These are phyloP conservation scores for Argyra leucocephala DNA, from an alignment of 2,888 invertebrate genomes.

Conservation along the genomic window DNA sequence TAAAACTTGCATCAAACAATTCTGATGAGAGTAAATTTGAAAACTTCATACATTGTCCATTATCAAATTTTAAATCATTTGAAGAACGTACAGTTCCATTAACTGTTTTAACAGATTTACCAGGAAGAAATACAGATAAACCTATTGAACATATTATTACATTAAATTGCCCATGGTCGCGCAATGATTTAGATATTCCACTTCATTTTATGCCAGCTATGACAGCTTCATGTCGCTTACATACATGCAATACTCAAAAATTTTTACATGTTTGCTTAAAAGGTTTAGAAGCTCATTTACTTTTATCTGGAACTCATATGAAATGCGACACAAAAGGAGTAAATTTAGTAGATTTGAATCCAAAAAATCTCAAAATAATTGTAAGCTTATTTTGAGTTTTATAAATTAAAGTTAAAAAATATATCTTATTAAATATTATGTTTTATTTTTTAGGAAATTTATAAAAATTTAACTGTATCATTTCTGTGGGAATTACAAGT, in stretches of 20 bases:
- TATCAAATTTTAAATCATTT: constrained; percentile 56
- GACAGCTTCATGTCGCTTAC: constrained; percentile 66
- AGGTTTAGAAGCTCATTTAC: constrained; percentile 49
- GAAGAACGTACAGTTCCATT: constrained; percentile 54
- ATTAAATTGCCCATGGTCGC: constrained; percentile 70
- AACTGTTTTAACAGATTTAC: constrained; percentile 62
- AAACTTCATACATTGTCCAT: constrained; percentile 45
- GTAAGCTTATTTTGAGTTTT: constrained; percentile 35
- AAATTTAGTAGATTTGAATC: constrained; percentile 58
- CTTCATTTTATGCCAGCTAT: constrained; percentile 78
- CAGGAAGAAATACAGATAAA: constrained; percentile 59
- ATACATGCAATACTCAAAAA: constrained; percentile 76
- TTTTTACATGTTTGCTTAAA: constrained; percentile 69
- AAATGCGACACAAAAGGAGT: constrained; percentile 53
- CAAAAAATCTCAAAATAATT: constrained; percentile 51
- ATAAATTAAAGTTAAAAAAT: constrained; percentile 11
- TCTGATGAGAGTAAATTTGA: constrained; percentile 32
- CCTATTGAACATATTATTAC: constrained; percentile 69
- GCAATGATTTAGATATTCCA: constrained; percentile 60
- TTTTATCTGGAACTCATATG: constrained; percentile 45
- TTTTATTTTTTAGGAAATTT: constrained; percentile 48
- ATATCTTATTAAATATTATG: constrained; percentile 9
- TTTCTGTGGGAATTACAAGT: constrained; percentile 75
- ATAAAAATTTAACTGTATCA: constrained; percentile 64
- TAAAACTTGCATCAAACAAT: constrained; percentile 12